phyloP scores from a whole-genome alignment of 2,113 vertebrate genomes.

The Perca flavescens region DNA sequence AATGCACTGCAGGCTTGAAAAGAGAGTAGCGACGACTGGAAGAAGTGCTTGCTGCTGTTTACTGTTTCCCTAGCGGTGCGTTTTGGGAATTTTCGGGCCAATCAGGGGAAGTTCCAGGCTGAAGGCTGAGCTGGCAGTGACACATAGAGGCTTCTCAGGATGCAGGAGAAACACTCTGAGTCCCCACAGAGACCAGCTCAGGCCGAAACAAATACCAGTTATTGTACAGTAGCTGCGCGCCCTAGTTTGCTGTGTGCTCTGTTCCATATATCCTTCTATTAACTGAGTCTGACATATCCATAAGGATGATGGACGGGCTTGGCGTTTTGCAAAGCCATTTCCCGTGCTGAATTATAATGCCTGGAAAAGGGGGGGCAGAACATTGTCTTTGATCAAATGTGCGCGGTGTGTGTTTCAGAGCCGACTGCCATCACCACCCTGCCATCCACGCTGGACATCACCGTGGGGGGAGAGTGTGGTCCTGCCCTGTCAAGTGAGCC shows the following conservation, averaged over 20 bases:
- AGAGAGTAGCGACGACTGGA: conserved; percentile 34
- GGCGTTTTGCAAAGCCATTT: conserved; percentile 58
- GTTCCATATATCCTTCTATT: conserved; percentile 70
- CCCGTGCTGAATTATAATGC: conserved; percentile 56
- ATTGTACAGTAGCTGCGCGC: conserved; percentile 63
- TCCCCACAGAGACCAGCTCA: conserved; percentile 61
- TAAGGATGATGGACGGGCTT: conserved; percentile 74
- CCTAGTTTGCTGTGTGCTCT: conserved; percentile 63
- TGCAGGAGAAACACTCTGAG: conserved; percentile 57
- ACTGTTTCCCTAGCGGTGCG: conserved; percentile 63
- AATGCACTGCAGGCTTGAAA: conserved; percentile 60
- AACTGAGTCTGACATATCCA: conserved; percentile 71
- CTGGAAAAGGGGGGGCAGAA: not conserved
- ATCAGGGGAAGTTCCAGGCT: conserved; percentile 49
- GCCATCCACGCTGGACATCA: conserved; percentile 93
- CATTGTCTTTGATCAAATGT: conserved; percentile 31
- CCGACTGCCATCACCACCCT: conserved; percentile 92
- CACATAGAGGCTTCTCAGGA: conserved; percentile 66
- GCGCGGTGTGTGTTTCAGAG: conserved; percentile 83
- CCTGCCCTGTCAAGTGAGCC: conserved; percentile 94
- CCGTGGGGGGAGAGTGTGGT: conserved; percentile 97
- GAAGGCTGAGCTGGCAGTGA: conserved; percentile 72
- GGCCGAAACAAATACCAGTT: conserved; percentile 70
- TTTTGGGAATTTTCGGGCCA: conserved; percentile 64
- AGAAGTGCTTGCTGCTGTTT: conserved; percentile 51